Conservation (phyloP, 2,797 vertebrate genomes). For the Enteromius unitaeniatus region DNA sequence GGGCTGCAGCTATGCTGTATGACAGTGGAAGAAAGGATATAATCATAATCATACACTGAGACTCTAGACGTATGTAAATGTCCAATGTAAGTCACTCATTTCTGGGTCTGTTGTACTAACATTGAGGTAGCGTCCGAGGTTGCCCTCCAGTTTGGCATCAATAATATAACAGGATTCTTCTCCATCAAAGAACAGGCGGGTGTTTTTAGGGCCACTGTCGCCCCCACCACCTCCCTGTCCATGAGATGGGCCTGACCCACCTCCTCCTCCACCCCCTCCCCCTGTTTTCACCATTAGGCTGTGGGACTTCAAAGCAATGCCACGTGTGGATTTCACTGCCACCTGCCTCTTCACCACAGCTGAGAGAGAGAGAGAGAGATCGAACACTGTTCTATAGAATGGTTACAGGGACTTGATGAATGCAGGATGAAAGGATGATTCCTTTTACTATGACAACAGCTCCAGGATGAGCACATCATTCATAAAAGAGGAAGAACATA, state of each 20-base stretch:
- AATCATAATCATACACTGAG: neutral
- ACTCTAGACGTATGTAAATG: neutral
- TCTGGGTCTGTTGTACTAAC: conserved; percentile 73
- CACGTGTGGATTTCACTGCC: conserved; percentile 94
- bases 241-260: conserved; percentile 74
- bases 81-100: neutral
- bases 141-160: conserved; percentile 96
- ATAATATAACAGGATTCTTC: conserved; percentile 99
- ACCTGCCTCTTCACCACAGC: conserved; percentile 91
- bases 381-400: neutral
- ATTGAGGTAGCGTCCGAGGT: conserved; percentile 96
- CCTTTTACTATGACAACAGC: neutral
- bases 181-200: conserved; percentile 92
- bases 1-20: conserved; percentile 97
- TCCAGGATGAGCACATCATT: neutral
- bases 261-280: conserved; percentile 72
- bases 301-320: conserved; percentile 91
- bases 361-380: conserved; percentile 56
- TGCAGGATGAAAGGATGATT: neutral
- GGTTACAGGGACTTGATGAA: conserved; percentile 1
- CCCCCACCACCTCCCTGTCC: conserved; percentile 76
- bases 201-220: conserved; percentile 81
- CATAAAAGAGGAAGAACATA: neutral
- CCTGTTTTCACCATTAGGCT: conserved; percentile 90
- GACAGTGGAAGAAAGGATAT: too few relatives aligned